phyloP scores from a whole-genome alignment of 53 echinoderm and acorn worm species.

The Patiria pectinifera region DNA sequence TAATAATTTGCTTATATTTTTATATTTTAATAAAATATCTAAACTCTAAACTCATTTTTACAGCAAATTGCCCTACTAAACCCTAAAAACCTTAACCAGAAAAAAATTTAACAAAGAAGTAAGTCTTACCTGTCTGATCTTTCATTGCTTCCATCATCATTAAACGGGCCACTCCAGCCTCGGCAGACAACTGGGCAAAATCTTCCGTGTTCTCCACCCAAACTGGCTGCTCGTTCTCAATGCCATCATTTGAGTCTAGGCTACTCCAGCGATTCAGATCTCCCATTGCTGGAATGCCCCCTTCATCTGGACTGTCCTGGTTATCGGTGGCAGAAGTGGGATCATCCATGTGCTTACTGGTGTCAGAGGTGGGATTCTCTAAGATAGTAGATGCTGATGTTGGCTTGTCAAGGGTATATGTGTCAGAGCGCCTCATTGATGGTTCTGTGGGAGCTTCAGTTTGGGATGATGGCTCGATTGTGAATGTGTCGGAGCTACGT shows the following conservation, averaged over 20 bases:
- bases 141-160: slow-evolving; percentile 38
- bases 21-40: too few relatives aligned
- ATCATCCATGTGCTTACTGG: background rate
- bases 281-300: background rate
- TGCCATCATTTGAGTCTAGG: slow-evolving; percentile 50
- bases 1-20: too few relatives aligned
- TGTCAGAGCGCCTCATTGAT: slow-evolving; percentile 43
- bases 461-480: slow-evolving; percentile 8
- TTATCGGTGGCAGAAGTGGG: background rate
- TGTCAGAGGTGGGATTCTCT: slow-evolving; percentile 18
- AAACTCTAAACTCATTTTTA: too few relatives aligned
- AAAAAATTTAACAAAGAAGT: background rate
- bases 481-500: slow-evolving; percentile 38
- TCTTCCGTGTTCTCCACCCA: slow-evolving; percentile 64
- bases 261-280: slow-evolving; percentile 34
- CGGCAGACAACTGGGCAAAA: slow-evolving; percentile 36
- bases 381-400: background rate
- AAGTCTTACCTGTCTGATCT: slow-evolving; percentile 29
- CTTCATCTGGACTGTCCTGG: background rate
- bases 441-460: background rate
- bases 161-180: slow-evolving; percentile 23
- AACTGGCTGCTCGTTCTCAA: slow-evolving; percentile 41
- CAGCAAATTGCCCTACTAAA: background rate
- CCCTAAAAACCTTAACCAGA: background rate
- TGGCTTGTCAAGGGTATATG: slow-evolving; percentile 50